Evolutionary conservation across 2,888 invertebrate species (phyloP).

Genomic region (Zootermopsis nevadensis): DNA sequence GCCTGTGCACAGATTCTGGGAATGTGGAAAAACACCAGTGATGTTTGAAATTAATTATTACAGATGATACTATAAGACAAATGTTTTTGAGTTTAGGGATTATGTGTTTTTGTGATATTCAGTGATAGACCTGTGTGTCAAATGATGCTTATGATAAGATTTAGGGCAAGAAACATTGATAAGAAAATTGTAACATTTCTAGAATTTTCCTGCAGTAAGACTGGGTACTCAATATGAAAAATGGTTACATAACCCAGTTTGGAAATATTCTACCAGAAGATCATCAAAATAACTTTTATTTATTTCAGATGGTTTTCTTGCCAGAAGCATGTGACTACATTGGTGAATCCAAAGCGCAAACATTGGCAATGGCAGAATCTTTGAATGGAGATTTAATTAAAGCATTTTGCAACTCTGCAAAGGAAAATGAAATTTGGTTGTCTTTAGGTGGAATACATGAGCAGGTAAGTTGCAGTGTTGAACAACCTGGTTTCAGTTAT

Average conservation of each 20-base stretch:
- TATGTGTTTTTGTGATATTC: too few species aligned
- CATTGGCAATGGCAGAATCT: constrained; percentile 76
- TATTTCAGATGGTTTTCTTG: constrained; percentile 86
- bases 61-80: too few species aligned
- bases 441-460: constrained; percentile 96
- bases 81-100: too few species aligned
- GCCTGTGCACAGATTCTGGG: too few species aligned
- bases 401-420: constrained; percentile 79
- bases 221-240: background rate
- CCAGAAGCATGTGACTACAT: constrained; percentile 98
- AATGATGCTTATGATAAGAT: too few species aligned
- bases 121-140: too few species aligned
- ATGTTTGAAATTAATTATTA: too few species aligned
- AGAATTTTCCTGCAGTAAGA: too few species aligned
- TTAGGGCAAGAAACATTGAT: too few species aligned
- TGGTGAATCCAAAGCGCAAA: constrained; percentile 77
- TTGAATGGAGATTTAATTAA: constrained; percentile 77
- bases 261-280: background rate
- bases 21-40: too few species aligned
- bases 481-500: too few species aligned
- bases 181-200: too few species aligned
- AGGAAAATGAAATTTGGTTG: constrained; percentile 82
- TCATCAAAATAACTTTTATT: background rate
- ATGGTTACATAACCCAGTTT: background rate
- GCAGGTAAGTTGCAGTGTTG: constrained; percentile 62